Evolutionary conservation across 64 coral and sea anemone genomes (phyloP), one percentile per base, ranked within the genome.

Genomic region (Dendrophyllia cribrosa): DNA sequence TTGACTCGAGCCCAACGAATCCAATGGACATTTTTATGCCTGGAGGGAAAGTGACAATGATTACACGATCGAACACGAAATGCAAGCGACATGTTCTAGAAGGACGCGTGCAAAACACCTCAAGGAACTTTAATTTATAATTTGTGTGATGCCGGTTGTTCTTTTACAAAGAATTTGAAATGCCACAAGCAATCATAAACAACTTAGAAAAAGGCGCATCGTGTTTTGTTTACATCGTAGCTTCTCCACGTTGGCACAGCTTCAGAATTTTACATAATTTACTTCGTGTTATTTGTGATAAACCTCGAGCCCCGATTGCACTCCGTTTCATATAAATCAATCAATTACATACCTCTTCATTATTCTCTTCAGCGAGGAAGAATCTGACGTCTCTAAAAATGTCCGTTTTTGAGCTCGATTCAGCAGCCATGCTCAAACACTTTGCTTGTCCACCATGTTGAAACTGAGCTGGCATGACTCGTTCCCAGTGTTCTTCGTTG

Each of bases 311-410:
- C 1, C 17, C 61, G 62, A 50, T 84, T 84, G 46, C 78, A 64
- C 14, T 47, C 1, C 15, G 44, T 45, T 45, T 7, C 17, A n/a
- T 20, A 21, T 5, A 7, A 46, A 22, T 15, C 0, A 67, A 23
- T 49, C 67, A 3, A 68, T 5, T 45, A 66, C 61, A 51, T 67
- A 84, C 80, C 80, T 84, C 62, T 51, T 84, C 80, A 69, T 84
- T 84, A 43, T 19, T 84, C 23, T 84, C 80, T n/a, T 84, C 80
- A 9, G 80, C 80, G 20, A 84, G 17, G 9, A 84, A 84, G 80
- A 84, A 84, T 84, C 80, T 84, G 3, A 84, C 62, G 58, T 84
- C 80, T 23, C 21, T 68, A 51, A 84, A 83, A 67, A 84, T 49
- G 60, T 65, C 80, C 22, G n/a, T 47, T 66, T 83, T 84, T 21